Conservation (phyloP, 2,113 vertebrate genomes). For the Petromus typicus region DNA sequence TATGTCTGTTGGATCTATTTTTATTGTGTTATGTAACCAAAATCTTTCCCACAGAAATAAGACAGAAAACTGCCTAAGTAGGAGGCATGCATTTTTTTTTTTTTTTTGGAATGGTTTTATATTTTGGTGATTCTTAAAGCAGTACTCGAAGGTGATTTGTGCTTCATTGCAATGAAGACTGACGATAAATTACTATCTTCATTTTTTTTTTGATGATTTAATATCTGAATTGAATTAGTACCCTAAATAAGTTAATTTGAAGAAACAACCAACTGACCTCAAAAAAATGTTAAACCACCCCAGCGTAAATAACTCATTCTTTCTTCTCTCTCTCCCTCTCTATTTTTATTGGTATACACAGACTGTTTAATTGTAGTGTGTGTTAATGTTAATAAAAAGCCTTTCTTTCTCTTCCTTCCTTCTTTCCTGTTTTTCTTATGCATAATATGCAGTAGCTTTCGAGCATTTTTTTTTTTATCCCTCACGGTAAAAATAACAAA, state of each 20-base stretch:
- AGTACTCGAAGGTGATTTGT: neutral
- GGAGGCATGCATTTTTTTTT: neutral
- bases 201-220: neutral
- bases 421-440: neutral
- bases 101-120: neutral
- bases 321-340: neutral
- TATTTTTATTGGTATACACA: neutral
- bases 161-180: neutral
- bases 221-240: neutral
- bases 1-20: slow-evolving; percentile 61
- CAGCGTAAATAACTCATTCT: neutral
- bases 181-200: neutral
- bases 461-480: neutral
- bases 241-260: neutral
- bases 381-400: neutral
- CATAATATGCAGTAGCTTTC: neutral
- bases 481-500: neutral
- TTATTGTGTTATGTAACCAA: slow-evolving; percentile 42
- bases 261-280: neutral
- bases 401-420: neutral
- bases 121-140: slow-evolving; percentile 31
- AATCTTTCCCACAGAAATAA: neutral
- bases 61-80: neutral
- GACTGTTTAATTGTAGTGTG: neutral
- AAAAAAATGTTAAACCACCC: neutral